phyloP scores from a whole-genome alignment of 2,797 vertebrate species.

The Eleutherodactylus coqui region DNA sequence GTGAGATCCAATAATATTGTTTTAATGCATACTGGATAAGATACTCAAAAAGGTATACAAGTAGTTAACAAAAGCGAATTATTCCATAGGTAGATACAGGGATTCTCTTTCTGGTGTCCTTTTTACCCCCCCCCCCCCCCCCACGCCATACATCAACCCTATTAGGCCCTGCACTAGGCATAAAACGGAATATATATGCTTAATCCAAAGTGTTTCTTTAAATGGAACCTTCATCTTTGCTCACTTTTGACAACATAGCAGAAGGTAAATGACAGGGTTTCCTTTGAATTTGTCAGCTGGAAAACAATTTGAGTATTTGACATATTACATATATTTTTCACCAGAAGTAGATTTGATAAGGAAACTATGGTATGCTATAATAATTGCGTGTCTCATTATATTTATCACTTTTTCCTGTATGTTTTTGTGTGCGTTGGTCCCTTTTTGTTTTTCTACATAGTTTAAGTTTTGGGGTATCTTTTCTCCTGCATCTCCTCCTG shows the following conservation, averaged over 20 bases:
- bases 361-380: neutral
- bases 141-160: neutral
- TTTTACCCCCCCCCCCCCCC: neutral
- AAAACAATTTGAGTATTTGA: neutral
- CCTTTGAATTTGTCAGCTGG: neutral
- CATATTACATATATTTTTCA: neutral
- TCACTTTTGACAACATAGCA: neutral
- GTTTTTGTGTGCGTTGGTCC: conserved; percentile 53
- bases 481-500: conserved; percentile 80
- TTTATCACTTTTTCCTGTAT: conserved; percentile 35
- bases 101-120: neutral
- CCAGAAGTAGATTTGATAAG: neutral
- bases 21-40: neutral
- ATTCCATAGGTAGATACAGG: neutral
- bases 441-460: conserved; percentile 68
- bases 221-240: neutral
- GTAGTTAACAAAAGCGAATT: neutral
- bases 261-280: neutral
- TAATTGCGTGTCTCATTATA: conserved; percentile 13
- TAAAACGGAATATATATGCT: neutral
- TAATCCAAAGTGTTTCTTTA: neutral
- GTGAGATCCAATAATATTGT: neutral
- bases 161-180: neutral
- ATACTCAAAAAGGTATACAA: neutral
- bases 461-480: conserved; percentile 83